Conservation (phyloP, 2,113 vertebrate species). For the Halcyon malimbica region DNA sequence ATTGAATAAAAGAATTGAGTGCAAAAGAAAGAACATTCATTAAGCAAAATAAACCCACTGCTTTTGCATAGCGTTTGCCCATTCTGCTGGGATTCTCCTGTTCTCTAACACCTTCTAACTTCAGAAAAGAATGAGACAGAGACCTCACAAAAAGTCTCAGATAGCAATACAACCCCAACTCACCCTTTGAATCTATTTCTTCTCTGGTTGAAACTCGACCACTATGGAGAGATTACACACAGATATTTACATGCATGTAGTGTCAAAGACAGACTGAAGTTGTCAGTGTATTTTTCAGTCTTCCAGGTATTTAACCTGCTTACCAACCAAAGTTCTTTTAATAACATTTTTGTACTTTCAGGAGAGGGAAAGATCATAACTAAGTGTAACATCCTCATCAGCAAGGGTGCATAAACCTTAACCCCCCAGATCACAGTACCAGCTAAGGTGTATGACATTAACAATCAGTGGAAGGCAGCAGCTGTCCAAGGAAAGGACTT, state of each 20-base stretch:
- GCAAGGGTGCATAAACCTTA: neutral
- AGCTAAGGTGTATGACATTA: neutral
- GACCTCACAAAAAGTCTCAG: neutral
- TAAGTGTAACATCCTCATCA: neutral
- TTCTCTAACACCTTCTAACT: neutral
- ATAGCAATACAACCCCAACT: neutral
- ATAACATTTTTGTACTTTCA: neutral
- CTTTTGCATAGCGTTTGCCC: neutral
- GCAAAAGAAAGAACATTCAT: neutral
- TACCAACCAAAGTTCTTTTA: neutral
- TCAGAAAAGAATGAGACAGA: neutral
- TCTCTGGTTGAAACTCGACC: neutral
- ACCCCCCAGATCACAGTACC: neutral
- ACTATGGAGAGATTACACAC: neutral
- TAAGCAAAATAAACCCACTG: neutral
- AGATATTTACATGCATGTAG: neutral
- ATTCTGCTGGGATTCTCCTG: neutral
- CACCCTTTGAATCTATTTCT: neutral
- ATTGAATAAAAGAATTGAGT: neutral
- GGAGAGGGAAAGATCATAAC: neutral
- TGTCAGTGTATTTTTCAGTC: neutral
- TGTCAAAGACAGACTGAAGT: neutral
- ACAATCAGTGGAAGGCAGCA: neutral
- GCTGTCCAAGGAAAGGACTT: neutral
- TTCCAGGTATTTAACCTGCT: neutral